Percentiles rank a stretch among this genome's conserved stretches.
Evolutionary conservation across 2,113 vertebrate genomes (phyloP).

Genomic region (Entelurus aequoreus): DNA sequence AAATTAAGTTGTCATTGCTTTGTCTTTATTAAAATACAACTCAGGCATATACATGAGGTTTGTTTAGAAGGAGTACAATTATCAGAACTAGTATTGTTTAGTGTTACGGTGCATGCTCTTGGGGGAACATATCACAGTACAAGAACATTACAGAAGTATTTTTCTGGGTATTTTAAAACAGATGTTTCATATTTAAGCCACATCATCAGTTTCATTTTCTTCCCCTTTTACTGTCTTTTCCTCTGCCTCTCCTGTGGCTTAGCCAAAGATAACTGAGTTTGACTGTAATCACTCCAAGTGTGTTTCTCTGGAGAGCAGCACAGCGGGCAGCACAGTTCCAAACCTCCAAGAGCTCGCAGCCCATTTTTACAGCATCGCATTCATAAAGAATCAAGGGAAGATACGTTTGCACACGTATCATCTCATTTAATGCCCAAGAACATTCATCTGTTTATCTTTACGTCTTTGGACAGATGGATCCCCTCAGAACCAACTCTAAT

Average conservation of each 20-base stretch:
- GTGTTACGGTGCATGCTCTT: not conserved
- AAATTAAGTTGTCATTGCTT: too few relatives aligned
- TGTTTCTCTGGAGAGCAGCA: constrained; percentile 60
- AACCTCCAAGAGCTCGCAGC: constrained; percentile 48
- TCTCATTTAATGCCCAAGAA: not conserved
- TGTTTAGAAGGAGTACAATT: not conserved
- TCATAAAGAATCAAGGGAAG: constrained; percentile 29
- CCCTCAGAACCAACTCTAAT: constrained; percentile 7
- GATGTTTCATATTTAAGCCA: constrained; percentile 48
- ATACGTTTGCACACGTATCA: constrained; percentile 14
- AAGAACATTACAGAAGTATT: constrained; percentile 25
- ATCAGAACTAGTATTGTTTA: too few relatives aligned
- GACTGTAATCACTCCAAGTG: constrained; percentile 65
- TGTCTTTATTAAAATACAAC: too few relatives aligned
- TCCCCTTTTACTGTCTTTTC: constrained; percentile 32
- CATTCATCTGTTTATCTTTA: not conserved
- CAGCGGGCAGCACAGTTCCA: constrained; percentile 52
- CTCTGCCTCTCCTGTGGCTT: constrained; percentile 54
- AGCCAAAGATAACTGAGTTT: constrained; percentile 67
- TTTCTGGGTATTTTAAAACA: constrained; percentile 44
- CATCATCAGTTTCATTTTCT: constrained; percentile 54
- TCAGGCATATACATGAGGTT: not conserved
- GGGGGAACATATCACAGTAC: not conserved
- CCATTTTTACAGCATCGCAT: constrained; percentile 38
- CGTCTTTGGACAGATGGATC: not conserved